Evolutionary conservation across 2,797 vertebrate genomes (phyloP).

Genomic region (Hirundo rustica): DNA sequence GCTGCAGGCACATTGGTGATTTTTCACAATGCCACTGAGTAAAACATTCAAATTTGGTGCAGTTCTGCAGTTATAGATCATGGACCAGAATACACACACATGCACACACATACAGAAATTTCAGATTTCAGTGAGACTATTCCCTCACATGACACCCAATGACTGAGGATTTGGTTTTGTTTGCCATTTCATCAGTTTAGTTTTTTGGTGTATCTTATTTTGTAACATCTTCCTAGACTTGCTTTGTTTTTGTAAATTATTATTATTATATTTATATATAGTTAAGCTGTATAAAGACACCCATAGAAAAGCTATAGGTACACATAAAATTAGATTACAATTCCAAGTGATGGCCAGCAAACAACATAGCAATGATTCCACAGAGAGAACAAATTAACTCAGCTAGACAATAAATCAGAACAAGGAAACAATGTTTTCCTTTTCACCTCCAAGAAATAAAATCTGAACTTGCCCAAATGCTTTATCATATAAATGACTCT

Average conservation of each 20-base stretch:
- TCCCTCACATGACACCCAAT: not conserved
- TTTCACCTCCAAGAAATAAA: conserved; percentile 1
- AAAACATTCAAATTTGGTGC: conserved; percentile 34
- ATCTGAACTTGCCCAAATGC: not conserved
- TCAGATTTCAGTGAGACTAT: not conserved
- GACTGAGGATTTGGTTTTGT: not conserved
- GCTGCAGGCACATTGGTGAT: not conserved
- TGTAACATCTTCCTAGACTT: not conserved
- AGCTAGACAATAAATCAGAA: conserved; percentile 28
- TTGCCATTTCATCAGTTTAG: not conserved
- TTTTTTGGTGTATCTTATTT: not conserved
- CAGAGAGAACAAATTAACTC: conserved; percentile 35
- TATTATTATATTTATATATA: not conserved
- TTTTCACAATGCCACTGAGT: conserved; percentile 42
- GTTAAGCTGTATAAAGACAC: not conserved
- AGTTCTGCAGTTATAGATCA: conserved; percentile 25
- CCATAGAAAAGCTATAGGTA: not conserved
- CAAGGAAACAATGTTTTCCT: not conserved
- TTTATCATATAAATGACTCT: conserved; percentile 7
- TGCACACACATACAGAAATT: not conserved
- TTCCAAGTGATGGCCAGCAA: conserved; percentile 1
- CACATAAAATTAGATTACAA: conserved; percentile 27
- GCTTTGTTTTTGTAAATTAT: not conserved
- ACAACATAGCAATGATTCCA: not conserved
- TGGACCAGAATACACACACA: not conserved